Evolutionary conservation across 92 coral and sea anemone genomes (phyloP), one percentile per base, ranked within the genome.

Genomic region (Montipora capitata): DNA sequence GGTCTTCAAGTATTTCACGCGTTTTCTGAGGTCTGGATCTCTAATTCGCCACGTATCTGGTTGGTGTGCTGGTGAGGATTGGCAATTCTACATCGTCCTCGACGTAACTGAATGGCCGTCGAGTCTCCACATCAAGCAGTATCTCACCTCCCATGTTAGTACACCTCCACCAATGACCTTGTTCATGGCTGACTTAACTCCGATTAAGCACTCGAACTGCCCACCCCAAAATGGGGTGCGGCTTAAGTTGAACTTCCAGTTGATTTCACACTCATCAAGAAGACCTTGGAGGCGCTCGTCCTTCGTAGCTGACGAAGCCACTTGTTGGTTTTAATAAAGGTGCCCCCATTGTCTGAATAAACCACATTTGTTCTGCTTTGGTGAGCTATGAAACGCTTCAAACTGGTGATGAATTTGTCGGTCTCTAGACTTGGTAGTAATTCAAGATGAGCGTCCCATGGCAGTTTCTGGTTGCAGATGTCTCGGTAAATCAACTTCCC

Each of bases 401-500:
- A 51, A 69, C 85, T 62, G 40, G 27, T 27, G 83, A 86, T 67
- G 85, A 77, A 86, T 14, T 68, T 52, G 54, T 39, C 27, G 51
- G 90, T 78, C 42, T 86, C 85, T 42, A 86, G 84, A 15, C 49
- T 64, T 75, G 73, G 62, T 4, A 86, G 58, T 59, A 77, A 68
- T 44, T 85, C 78, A 16, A 77, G 70, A 58, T 85, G 63, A 16
- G 78, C 76, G 41, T 90, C 86, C 82, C 93, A 90, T 84, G 85
- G 89, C 77, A 48, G 58, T 35, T 84, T 78, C 58, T 40, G 10
- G 12, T 84, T 54, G 35, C 86, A 90, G 16, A 90, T 56, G 35
- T 90, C 78, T 0, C 89, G 86, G 79, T 84, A 90, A 35, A 89
- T 76, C 74, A 17, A 74, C 58, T 90, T 90, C 13, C 72, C 90